phyloP scores from a whole-genome alignment of 2,797 vertebrate genomes.

The Corythornis leucogaster region DNA sequence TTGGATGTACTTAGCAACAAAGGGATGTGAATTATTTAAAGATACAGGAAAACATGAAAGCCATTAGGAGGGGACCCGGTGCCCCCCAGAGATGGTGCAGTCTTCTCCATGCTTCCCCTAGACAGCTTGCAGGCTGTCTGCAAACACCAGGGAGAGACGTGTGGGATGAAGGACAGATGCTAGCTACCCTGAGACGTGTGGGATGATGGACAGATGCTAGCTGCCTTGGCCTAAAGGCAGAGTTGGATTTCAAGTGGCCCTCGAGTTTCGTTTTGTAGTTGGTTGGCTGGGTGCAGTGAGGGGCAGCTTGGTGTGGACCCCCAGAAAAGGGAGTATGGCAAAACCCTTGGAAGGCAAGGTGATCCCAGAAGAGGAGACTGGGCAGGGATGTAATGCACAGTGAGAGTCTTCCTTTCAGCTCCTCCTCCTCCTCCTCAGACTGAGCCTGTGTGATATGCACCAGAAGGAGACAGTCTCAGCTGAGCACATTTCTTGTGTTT shows the following conservation, averaged over 20 bases:
- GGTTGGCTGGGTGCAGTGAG: background rate
- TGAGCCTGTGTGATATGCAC: background rate
- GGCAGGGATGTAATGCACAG: fast-evolving
- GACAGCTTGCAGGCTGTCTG: background rate
- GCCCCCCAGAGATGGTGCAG: background rate
- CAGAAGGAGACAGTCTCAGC: background rate
- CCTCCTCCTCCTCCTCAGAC: background rate
- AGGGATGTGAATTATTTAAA: slow-evolving; percentile 64
- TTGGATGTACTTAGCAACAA: slow-evolving; percentile 42
- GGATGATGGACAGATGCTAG: background rate
- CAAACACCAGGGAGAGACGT: background rate
- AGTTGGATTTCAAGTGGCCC: background rate
- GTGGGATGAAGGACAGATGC: background rate
- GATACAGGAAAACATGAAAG: slow-evolving; percentile 18
- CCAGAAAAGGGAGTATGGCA: background rate
- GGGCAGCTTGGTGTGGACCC: background rate
- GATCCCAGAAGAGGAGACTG: background rate
- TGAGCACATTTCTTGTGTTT: background rate
- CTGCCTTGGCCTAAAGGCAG: background rate
- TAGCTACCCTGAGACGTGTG: background rate
- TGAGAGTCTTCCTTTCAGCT: background rate
- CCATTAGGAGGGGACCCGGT: slow-evolving; percentile 28
- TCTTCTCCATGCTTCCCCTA: background rate
- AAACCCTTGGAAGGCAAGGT: fast-evolving
- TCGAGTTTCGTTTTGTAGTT: background rate